phyloP scores from a whole-genome alignment of 1,140 invertebrate genomes.

The Vanessa atalanta region DNA sequence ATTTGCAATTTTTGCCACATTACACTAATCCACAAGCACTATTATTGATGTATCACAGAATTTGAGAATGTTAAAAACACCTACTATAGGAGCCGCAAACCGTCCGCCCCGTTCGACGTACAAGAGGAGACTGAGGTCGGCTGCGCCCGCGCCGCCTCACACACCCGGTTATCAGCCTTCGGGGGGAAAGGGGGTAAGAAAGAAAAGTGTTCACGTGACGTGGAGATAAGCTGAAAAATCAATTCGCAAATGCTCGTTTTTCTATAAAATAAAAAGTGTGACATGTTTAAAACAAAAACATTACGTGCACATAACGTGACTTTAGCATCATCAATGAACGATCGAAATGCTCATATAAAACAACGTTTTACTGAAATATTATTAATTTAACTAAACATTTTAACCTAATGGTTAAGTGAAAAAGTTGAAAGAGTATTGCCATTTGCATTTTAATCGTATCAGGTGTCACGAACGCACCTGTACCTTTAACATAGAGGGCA shows the following conservation, averaged over 20 bases:
- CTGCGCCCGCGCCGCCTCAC: constrained; percentile 66
- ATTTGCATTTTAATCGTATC: constrained; percentile 6
- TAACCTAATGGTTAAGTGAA: not conserved
- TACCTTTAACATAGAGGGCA: constrained; percentile 1
- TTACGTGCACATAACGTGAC: not conserved
- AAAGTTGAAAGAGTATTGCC: not conserved
- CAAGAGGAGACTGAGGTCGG: constrained; percentile 58
- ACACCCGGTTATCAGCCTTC: constrained; percentile 70
- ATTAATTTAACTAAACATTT: too few species aligned
- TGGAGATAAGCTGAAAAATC: constrained; percentile 64
- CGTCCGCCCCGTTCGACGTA: constrained; percentile 48
- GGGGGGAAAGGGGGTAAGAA: constrained; percentile 54
- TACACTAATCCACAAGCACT: constrained; percentile 25
- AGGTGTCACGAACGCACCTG: constrained; percentile 16
- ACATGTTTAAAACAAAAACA: not conserved
- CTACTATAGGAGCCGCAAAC: constrained; percentile 27
- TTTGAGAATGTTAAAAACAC: constrained; percentile 15
- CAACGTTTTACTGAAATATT: too few species aligned
- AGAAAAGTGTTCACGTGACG: constrained; percentile 72
- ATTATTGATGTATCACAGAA: constrained; percentile 24
- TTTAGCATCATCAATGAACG: not conserved
- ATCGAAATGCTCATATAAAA: constrained; percentile 1
- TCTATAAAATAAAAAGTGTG: not conserved
- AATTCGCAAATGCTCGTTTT: constrained; percentile 41
- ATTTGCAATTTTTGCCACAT: constrained; percentile 44